phyloP scores from a whole-genome alignment of 2,113 vertebrate species.

The Sterrhoptilus dennistouni region DNA sequence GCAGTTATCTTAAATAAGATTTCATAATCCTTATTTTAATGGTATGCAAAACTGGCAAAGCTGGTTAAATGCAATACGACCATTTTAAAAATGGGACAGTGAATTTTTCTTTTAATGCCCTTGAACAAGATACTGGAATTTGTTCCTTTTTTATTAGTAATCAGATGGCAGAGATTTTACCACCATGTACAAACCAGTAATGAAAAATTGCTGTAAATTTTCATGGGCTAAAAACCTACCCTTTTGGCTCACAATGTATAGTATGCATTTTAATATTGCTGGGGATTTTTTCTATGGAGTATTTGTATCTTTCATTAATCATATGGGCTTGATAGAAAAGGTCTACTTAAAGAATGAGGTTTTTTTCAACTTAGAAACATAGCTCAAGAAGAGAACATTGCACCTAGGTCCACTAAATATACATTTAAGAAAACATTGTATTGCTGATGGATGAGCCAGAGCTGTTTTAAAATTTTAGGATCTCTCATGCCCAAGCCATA shows the following conservation, averaged over 20 bases:
- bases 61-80: not conserved
- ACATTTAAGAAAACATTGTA: not conserved
- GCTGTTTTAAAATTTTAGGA: not conserved
- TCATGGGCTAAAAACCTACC: not conserved
- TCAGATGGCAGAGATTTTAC: not conserved
- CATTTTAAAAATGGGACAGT: not conserved
- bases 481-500: not conserved
- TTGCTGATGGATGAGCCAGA: not conserved
- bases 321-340: not conserved
- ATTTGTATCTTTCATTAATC: not conserved
- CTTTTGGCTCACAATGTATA: not conserved
- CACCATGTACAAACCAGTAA: not conserved
- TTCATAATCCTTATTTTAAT: conserved; percentile 38
- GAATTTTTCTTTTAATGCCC: not conserved
- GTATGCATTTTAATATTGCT: not conserved
- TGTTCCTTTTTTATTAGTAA: not conserved
- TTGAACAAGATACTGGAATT: not conserved
- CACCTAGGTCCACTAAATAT: not conserved
- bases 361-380: not conserved
- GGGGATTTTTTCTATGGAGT: not conserved
- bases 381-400: fast-evolving
- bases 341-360: not conserved
- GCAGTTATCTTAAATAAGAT: conserved; percentile 55
- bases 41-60: not conserved
- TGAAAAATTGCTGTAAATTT: not conserved